Evolutionary conservation across 2,888 invertebrate genomes (phyloP).

Genomic region (Tipula confusa): DNA sequence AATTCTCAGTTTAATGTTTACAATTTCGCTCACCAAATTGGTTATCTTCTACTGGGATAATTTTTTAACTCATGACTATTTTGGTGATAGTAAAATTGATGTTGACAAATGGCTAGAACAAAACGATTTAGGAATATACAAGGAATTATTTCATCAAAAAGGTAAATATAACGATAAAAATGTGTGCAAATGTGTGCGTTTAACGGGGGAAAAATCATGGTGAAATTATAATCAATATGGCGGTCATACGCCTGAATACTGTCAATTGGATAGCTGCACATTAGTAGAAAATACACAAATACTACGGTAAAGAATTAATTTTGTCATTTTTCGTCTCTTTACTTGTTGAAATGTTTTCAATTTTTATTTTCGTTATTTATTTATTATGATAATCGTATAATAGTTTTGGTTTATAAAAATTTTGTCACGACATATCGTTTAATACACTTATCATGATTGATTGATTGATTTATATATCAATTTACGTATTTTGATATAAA

Average conservation of each 20-base stretch:
- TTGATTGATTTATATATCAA: neutral
- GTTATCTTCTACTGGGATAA: constrained; percentile 51
- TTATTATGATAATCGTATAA: neutral
- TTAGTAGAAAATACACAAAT: neutral
- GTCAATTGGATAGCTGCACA: neutral
- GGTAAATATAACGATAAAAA: constrained; percentile 54
- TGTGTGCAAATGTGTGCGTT: neutral
- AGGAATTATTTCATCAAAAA: constrained; percentile 64
- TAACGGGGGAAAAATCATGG: neutral
- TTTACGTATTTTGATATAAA: too few species aligned
- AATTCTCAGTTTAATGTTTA: constrained; percentile 52
- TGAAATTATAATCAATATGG: neutral
- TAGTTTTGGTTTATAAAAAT: neutral
- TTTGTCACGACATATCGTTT: neutral
- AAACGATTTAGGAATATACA: constrained; percentile 65
- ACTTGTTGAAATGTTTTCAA: constrained; percentile 7
- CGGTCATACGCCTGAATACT: constrained; percentile 17
- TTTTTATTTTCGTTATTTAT: neutral
- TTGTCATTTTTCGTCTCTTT: neutral
- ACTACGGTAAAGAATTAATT: neutral
- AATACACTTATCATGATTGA: neutral
- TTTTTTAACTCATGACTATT: constrained; percentile 40
- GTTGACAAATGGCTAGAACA: constrained; percentile 73
- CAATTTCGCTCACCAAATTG: constrained; percentile 50
- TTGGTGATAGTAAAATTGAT: constrained; percentile 56